phyloP scores from a whole-genome alignment of 2,113 vertebrate genomes.

The Charadrius vociferus region DNA sequence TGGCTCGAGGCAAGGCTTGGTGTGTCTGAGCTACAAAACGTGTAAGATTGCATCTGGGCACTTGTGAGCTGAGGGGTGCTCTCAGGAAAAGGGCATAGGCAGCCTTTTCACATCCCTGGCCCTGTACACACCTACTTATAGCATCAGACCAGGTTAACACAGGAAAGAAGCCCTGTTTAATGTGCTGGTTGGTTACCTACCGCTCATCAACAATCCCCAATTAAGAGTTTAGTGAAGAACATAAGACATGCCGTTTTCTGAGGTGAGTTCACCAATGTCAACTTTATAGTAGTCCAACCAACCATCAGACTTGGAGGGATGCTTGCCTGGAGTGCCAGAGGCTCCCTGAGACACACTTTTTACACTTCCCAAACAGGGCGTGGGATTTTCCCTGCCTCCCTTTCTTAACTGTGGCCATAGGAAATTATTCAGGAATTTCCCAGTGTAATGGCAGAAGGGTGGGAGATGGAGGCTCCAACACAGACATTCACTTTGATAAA shows the following conservation, averaged over 20 bases:
- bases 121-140: background rate
- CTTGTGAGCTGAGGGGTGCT: background rate
- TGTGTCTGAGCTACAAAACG: background rate
- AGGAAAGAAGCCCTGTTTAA: background rate
- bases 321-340: background rate
- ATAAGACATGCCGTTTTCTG: background rate
- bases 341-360: background rate
- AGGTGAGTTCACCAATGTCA: background rate
- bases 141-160: background rate
- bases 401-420: background rate
- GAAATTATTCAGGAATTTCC: background rate
- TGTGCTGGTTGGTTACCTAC: background rate
- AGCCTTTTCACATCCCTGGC: background rate
- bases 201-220: background rate
- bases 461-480: background rate
- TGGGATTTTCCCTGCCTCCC: background rate
- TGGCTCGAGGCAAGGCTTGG: background rate
- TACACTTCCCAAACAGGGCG: fast-evolving
- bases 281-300: background rate
- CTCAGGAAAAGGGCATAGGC: background rate
- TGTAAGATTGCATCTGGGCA: background rate
- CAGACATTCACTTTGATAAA: background rate
- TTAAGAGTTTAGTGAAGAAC: background rate
- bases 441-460: background rate
- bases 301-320: background rate